Conservation (phyloP, 2,888 invertebrate genomes). For the Tiliacea citrago region DNA sequence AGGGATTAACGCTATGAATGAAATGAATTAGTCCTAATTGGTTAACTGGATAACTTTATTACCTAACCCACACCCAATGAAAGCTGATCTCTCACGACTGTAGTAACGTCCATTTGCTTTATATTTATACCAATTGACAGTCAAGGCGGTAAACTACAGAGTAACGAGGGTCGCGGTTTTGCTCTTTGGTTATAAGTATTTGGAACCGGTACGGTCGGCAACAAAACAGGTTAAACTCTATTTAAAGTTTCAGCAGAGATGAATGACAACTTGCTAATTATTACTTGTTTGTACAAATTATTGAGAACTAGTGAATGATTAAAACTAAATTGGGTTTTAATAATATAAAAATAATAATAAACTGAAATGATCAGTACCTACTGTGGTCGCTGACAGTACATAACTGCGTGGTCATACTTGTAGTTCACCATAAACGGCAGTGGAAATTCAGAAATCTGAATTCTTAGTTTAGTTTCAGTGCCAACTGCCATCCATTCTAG, state of each 20-base stretch:
- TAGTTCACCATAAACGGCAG: neutral
- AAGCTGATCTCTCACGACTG: conserved; percentile 21
- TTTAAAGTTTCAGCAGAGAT: neutral
- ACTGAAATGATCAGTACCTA: neutral
- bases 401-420: conserved; percentile 1
- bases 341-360: neutral
- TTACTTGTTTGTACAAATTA: neutral
- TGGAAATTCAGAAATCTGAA: conserved; percentile 20
- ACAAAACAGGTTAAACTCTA: neutral
- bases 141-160: neutral
- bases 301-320: neutral
- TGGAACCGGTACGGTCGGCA: conserved; percentile 1
- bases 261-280: neutral
- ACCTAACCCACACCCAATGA: conserved; percentile 15
- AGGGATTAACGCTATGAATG: neutral
- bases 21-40: neutral
- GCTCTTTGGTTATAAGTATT: neutral
- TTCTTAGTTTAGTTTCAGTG: conserved; percentile 15
- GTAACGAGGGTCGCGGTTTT: conserved; percentile 1
- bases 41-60: neutral
- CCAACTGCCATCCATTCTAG: conserved; percentile 4
- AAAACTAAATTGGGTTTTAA: neutral
- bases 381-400: neutral
- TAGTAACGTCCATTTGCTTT: conserved; percentile 7
- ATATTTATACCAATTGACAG: conserved; percentile 8